These are phyloP conservation scores for Trichonephila clavata DNA, from an alignment of 1,140 invertebrate genomes.

Conservation along the genomic window DNA sequence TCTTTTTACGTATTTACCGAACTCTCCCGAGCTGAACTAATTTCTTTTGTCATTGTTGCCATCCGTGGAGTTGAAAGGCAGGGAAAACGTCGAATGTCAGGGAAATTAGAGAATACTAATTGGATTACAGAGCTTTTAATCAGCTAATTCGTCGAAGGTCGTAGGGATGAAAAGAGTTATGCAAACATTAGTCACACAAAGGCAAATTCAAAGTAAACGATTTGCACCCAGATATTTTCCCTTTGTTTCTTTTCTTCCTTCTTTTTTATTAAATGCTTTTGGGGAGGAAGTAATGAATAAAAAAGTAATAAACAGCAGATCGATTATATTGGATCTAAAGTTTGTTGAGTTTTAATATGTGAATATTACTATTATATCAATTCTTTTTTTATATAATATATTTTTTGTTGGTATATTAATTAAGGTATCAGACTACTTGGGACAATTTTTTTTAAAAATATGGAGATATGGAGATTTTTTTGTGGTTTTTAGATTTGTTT, in stretches of 20 bases:
- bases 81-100: constrained; percentile 7
- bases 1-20: constrained; percentile 39
- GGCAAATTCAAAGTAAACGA: not conserved
- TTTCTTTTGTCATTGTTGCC: constrained; percentile 44
- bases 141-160: constrained; percentile 16
- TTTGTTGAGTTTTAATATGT: too few species aligned
- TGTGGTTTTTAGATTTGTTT: too few species aligned
- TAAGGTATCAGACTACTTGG: too few species aligned
- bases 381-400: too few species aligned
- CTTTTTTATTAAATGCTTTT: not conserved
- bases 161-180: not conserved
- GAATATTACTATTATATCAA: too few species aligned
- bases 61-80: not conserved
- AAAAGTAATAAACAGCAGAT: not conserved
- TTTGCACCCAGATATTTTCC: not conserved
- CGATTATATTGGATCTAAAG: too few species aligned
- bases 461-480: too few species aligned
- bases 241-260: not conserved
- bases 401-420: too few species aligned
- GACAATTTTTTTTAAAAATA: too few species aligned
- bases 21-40: not conserved
- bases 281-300: not conserved
- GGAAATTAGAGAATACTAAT: constrained; percentile 54
- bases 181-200: constrained; percentile 27
- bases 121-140: constrained; percentile 43